Evolutionary conservation across 1,140 invertebrate genomes (phyloP).

Genomic region (Apis mellifera): DNA sequence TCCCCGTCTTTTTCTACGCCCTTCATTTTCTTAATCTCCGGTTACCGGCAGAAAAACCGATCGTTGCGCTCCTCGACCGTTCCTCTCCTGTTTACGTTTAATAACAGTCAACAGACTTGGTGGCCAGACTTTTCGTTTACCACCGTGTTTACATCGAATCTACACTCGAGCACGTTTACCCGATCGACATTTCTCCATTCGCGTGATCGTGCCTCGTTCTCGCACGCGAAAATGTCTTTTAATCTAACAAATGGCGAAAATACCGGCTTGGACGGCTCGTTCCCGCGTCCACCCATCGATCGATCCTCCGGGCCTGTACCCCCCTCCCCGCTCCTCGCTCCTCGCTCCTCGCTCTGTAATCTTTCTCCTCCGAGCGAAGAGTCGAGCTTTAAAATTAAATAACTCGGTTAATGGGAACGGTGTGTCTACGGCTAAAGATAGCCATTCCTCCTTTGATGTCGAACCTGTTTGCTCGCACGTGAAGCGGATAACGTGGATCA

Average conservation of each 20-base stretch:
- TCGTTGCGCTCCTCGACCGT: background rate
- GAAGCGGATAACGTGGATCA: no score
- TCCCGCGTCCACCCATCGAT: background rate
- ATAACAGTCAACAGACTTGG: background rate
- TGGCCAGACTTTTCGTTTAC: background rate
- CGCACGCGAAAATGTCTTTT: background rate
- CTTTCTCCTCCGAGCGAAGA: background rate
- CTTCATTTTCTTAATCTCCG: constrained; percentile 29
- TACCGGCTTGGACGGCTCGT: background rate
- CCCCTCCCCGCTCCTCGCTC: background rate
- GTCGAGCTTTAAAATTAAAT: background rate
- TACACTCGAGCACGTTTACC: no score
- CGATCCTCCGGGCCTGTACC: background rate
- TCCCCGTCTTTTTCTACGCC: background rate
- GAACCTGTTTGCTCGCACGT: background rate
- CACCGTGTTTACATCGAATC: constrained; percentile 10
- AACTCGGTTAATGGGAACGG: background rate
- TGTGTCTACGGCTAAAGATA: background rate
- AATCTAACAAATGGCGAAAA: background rate
- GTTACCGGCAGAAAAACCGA: background rate
- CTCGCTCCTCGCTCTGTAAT: background rate
- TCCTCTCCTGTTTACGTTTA: background rate
- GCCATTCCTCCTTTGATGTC: background rate
- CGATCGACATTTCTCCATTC: background rate
- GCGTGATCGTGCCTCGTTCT: background rate